Evolutionary conservation across 1,140 invertebrate species (phyloP), one percentile per base, ranked within the genome.

Genomic region (Whitmania pigra): DNA sequence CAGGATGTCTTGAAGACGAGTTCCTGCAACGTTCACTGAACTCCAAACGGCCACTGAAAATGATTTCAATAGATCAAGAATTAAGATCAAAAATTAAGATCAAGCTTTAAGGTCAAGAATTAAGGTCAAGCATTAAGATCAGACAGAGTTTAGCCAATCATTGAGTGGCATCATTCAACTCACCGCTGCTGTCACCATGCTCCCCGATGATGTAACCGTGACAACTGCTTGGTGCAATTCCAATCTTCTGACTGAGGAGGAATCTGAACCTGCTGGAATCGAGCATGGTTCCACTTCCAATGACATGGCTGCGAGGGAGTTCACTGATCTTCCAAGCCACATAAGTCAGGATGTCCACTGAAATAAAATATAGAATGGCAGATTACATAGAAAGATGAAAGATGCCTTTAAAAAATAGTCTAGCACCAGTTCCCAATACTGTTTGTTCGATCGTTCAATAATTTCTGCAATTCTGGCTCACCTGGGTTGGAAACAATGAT

Each of bases 241-340:
- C 86, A 29, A 94, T 82, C 77, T 86, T 88, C 79, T 94, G 88
- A 0, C 90, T 90, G 66, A 94, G 84, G n/a, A 93, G 82, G 82
- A 91, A 93, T n/a, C 90, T 86, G 83, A 94, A 93, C 55, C 92
- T 84, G 0, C 90, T 89, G 0, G 91, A 91, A 81, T 94, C 92
- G 60, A 94, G 83, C 82, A 93, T 94, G 7, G 91, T 94, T 25
- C 92, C 92, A 53, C 90, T 91, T 29, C 92, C 92, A 77, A 94
- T 89, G 11, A 94, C 89, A 53, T 88, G 87, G 77, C 92, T 86
- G 77, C 88, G 88, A 20, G 92, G 91, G 73, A 94, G 82, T 2
- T 92, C 91, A 74, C 90, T 92, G 40, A 94, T 78, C 80, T 92
- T 94, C 92, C 92, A 94, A 5, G 91, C 88, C 20, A 94, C 89